Percentiles rank a stretch among this genome's conserved stretches.
Evolutionary conservation across 2,888 invertebrate species (phyloP).

Genomic region (Choristoneura rosaceana): DNA sequence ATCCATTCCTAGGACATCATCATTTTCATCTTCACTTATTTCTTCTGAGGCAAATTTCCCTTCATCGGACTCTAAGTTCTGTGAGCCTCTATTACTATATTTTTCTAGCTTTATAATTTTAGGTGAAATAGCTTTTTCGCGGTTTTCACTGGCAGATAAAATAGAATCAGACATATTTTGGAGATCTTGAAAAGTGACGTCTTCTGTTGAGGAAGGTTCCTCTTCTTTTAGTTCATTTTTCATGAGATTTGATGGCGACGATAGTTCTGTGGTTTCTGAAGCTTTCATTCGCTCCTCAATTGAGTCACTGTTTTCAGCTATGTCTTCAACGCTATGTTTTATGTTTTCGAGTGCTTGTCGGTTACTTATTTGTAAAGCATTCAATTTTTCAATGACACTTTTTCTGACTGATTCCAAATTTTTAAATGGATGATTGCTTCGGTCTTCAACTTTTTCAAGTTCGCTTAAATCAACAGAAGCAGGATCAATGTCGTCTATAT

Average conservation of each 20-base stretch:
- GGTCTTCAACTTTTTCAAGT: constrained; percentile 18
- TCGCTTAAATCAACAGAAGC: constrained; percentile 26
- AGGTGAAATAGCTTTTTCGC: background rate
- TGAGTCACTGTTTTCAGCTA: background rate
- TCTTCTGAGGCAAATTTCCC: constrained; percentile 1
- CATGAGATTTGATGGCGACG: background rate
- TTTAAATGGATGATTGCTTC: constrained; percentile 24
- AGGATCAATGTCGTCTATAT: constrained; percentile 9
- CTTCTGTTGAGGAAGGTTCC: constrained; percentile 13
- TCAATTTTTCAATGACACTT: constrained; percentile 22
- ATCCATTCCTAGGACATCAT: constrained; percentile 20
- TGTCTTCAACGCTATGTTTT: constrained; percentile 22
- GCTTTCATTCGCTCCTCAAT: constrained; percentile 23
- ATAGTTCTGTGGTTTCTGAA: constrained; percentile 7
- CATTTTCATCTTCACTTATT: constrained; percentile 30
- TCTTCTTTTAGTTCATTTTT: constrained; percentile 37
- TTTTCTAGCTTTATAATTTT: background rate
- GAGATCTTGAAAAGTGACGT: constrained; percentile 58
- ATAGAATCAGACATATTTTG: constrained; percentile 68
- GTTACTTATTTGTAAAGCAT: constrained; percentile 25
- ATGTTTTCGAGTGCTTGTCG: constrained; percentile 28
- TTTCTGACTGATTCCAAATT: constrained; percentile 9
- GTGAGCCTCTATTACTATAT: background rate
- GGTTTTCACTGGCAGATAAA: constrained; percentile 48
- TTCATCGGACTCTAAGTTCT: constrained; percentile 25